Evolutionary conservation across 2,113 vertebrate species (phyloP).

Genomic region (Puffinus mauretanicus): DNA sequence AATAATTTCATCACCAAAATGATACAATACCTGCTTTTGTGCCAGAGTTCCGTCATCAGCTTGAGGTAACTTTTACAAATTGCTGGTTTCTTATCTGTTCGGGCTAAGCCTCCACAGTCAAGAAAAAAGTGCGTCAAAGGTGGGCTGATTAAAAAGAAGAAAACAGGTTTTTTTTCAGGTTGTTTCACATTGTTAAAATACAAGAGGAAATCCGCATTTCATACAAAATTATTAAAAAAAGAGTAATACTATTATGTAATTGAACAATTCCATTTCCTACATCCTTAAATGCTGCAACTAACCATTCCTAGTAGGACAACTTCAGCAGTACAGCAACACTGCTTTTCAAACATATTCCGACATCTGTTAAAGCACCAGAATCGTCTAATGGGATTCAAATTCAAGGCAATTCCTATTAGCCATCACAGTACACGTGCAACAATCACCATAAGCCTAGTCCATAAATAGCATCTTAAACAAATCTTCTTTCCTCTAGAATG

Average conservation of each 20-base stretch:
- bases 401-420: not conserved
- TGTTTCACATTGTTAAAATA: not conserved
- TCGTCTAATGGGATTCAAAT: not conserved
- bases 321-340: not conserved
- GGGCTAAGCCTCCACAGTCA: constrained; percentile 90
- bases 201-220: not conserved
- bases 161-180: not conserved
- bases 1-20: not conserved
- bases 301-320: not conserved
- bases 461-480: not conserved
- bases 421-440: not conserved
- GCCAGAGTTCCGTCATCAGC: constrained; percentile 95
- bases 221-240: not conserved
- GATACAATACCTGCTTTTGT: constrained; percentile 88
- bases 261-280: not conserved
- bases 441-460: not conserved
- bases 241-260: not conserved
- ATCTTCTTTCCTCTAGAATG: not conserved
- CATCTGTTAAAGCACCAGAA: not conserved
- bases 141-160: constrained; percentile 75
- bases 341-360: accelerated
- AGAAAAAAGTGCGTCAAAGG: constrained; percentile 95
- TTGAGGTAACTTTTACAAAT: constrained; percentile 99
- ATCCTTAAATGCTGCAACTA: not conserved
- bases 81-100: constrained; percentile 96